Percentiles rank a stretch among this genome's conserved stretches.
Evolutionary conservation across 2,888 invertebrate genomes (phyloP).

Genomic region (Orchesella flavescens): DNA sequence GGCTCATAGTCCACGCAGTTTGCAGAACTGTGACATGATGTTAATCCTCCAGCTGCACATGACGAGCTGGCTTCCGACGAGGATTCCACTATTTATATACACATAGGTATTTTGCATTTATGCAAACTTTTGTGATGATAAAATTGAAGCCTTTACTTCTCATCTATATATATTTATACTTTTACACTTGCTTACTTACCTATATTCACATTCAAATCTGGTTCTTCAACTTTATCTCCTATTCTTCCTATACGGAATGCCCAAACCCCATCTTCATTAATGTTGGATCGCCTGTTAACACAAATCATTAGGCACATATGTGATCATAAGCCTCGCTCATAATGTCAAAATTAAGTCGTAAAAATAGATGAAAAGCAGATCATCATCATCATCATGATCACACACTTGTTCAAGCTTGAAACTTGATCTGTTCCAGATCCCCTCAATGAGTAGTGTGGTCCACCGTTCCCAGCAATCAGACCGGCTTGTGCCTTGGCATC

Average conservation of each 20-base stretch:
- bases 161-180: too few relatives aligned
- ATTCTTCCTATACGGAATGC: conserved; percentile 88
- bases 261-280: conserved; percentile 88
- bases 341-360: too few relatives aligned
- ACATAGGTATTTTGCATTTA: background rate
- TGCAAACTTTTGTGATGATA: too few relatives aligned
- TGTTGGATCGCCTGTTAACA: conserved; percentile 86
- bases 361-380: background rate
- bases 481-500: conserved; percentile 96
- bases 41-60: conserved; percentile 78
- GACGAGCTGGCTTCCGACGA: conserved; percentile 69
- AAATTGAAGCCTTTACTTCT: too few relatives aligned
- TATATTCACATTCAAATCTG: conserved; percentile 76
- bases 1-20: conserved; percentile 85
- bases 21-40: conserved; percentile 87
- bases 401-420: conserved; percentile 84
- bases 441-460: conserved; percentile 82
- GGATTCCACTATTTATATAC: conserved; percentile 53
- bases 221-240: conserved; percentile 79
- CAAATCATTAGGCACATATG: background rate
- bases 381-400: background rate
- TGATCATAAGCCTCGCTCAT: background rate
- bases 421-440: conserved; percentile 95
- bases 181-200: conserved; percentile 50
- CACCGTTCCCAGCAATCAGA: conserved; percentile 86